Evolutionary conservation across 2,113 vertebrate genomes (phyloP).

Genomic region (Dissostichus mawsoni): DNA sequence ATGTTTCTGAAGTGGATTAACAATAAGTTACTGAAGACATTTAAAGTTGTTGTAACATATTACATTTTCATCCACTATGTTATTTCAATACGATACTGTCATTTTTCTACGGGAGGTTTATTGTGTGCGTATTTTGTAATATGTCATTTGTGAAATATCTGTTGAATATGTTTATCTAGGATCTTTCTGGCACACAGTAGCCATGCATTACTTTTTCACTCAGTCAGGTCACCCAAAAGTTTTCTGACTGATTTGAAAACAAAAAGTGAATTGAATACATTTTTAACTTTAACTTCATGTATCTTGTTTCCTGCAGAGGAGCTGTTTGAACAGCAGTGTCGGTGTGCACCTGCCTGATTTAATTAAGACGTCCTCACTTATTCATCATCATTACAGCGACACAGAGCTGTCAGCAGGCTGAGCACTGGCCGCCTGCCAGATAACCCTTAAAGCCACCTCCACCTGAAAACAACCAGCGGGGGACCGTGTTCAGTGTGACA

Average conservation of each 20-base stretch:
- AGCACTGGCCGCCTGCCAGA: constrained; percentile 22
- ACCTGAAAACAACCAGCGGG: constrained; percentile 3
- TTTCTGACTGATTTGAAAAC: constrained; percentile 10
- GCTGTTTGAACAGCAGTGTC: constrained; percentile 23
- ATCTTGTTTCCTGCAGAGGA: constrained; percentile 3
- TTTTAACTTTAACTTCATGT: not conserved
- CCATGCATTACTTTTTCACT: too few species aligned
- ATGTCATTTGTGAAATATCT: too few species aligned
- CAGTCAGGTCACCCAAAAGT: not conserved
- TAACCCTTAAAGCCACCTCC: constrained; percentile 13
- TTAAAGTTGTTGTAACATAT: too few species aligned
- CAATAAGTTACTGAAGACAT: too few species aligned
- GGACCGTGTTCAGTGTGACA: not conserved
- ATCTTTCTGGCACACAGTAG: too few species aligned
- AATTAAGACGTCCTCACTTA: constrained; percentile 50
- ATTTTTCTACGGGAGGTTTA: too few species aligned
- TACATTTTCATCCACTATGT: too few species aligned
- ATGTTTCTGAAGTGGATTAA: too few species aligned
- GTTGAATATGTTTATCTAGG: too few species aligned
- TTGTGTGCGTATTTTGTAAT: too few species aligned
- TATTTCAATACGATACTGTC: too few species aligned
- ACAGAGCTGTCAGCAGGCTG: constrained; percentile 18
- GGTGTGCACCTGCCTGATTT: constrained; percentile 13
- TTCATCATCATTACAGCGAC: constrained; percentile 48
- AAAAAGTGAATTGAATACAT: not conserved